Percentiles rank a stretch among this genome's conserved stretches.
phyloP scores from a whole-genome alignment of 2,797 vertebrate species.

The Hylomyscus alleni region DNA sequence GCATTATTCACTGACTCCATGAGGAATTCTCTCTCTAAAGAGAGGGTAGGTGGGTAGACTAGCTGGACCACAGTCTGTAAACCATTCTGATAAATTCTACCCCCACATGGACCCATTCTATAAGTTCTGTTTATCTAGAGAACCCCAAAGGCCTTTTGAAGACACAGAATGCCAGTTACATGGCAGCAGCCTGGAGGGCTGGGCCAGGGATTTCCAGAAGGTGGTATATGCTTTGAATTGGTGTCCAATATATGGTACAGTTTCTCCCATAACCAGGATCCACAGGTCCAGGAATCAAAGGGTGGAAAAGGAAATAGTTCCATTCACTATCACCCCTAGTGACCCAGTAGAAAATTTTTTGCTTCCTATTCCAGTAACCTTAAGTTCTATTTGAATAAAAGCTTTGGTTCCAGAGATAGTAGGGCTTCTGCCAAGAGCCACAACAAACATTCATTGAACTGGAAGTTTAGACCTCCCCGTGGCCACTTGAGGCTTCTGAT shows the following conservation, averaged over 20 bases:
- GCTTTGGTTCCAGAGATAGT: neutral
- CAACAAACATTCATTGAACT: neutral
- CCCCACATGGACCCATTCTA: too few relatives aligned
- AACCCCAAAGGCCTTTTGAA: neutral
- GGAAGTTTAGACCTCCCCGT: neutral
- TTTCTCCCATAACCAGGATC: neutral
- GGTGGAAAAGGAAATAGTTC: neutral
- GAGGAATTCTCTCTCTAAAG: constrained; percentile 50
- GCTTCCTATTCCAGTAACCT: neutral
- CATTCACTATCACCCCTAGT: neutral
- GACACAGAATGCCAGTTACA: neutral
- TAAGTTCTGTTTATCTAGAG: neutral
- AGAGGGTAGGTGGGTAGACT: neutral
- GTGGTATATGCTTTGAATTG: neutral
- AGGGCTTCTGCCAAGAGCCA: too few relatives aligned
- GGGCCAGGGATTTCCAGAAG: neutral
- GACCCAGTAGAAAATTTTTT: neutral
- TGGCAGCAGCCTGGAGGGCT: neutral
- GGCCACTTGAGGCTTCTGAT: neutral
- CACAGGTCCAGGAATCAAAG: neutral
- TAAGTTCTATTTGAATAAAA: neutral
- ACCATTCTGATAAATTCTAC: neutral
- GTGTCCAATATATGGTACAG: neutral
- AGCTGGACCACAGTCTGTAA: neutral
- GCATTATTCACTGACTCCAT: neutral